Percentiles rank a stretch among this genome's conserved stretches.
phyloP scores from a whole-genome alignment of 2,797 vertebrate species.

The Trachurus trachurus region DNA sequence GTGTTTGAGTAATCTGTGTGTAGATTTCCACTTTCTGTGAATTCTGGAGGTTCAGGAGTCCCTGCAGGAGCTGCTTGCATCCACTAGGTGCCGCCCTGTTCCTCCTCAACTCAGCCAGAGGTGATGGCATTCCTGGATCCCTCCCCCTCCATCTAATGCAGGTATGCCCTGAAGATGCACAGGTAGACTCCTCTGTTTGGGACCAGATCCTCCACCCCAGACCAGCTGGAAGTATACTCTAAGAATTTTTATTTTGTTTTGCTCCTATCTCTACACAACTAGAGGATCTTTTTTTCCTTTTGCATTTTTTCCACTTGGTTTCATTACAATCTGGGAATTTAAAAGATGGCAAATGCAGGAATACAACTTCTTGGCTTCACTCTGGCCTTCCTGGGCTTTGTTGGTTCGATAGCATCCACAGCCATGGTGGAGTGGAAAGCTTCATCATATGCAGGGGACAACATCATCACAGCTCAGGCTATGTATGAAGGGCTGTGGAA shows the following conservation, averaged over 20 bases:
- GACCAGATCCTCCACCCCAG: conserved; percentile 6
- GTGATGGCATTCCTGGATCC: conserved; percentile 45
- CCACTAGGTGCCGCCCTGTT: conserved; percentile 62
- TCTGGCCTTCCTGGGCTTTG: conserved; percentile 91
- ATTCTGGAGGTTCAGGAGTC: neutral
- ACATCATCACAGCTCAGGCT: conserved; percentile 95
- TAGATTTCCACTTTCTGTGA: neutral
- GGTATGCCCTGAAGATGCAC: conserved; percentile 58
- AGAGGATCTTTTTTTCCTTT: neutral
- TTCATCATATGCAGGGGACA: conserved; percentile 92
- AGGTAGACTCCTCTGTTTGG: conserved; percentile 33
- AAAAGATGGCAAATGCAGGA: conserved; percentile 91
- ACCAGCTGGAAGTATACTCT: conserved; percentile 14
- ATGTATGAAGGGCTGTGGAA: conserved; percentile 96
- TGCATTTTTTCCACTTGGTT: neutral
- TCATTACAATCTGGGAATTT: neutral
- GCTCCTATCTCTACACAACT: neutral
- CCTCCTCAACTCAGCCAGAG: neutral
- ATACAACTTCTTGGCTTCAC: conserved; percentile 92
- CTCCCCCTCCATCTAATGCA: conserved; percentile 49
- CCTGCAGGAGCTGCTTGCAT: conserved; percentile 7
- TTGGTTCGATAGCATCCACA: conserved; percentile 91
- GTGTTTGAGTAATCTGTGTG: too few relatives aligned
- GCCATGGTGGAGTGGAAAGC: conserved; percentile 96
- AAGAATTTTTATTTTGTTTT: neutral